A percentile compares a stretch with the other conserved stretches of the same genome.
Evolutionary conservation across 1,140 invertebrate species (phyloP).

Genomic region (Drosophila mauritiana): DNA sequence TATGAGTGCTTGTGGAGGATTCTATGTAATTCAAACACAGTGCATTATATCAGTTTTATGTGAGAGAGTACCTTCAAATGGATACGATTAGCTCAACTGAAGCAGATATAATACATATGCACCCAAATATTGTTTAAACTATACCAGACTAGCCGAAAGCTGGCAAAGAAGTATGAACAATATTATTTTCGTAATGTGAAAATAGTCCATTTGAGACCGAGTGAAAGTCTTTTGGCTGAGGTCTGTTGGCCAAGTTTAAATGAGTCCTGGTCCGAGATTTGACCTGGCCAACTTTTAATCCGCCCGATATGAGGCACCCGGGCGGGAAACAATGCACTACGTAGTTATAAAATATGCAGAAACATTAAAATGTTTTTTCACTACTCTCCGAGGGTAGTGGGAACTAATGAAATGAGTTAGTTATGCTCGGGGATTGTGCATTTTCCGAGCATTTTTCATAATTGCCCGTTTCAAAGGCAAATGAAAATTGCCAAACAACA

Average conservation of each 20-base stretch:
- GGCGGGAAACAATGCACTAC: constrained; percentile 7
- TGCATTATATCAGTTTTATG: constrained; percentile 10
- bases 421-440: constrained; percentile 64
- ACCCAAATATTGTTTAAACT: too few species aligned
- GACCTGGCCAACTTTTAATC: constrained; percentile 50
- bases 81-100: not conserved
- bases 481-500: constrained; percentile 38
- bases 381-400: constrained; percentile 28
- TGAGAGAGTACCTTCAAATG: not conserved
- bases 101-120: too few species aligned
- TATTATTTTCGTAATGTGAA: constrained; percentile 1
- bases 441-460: constrained; percentile 50
- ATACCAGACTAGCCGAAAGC: not conserved
- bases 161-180: constrained; percentile 7
- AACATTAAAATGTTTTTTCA: constrained; percentile 78
- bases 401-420: constrained; percentile 80
- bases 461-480: constrained; percentile 64
- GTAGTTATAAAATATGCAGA: constrained; percentile 63
- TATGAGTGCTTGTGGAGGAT: not conserved
- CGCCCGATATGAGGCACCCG: constrained; percentile 48
- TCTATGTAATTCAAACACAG: constrained; percentile 5
- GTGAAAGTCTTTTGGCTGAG: constrained; percentile 47
- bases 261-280: constrained; percentile 53
- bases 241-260: constrained; percentile 61
- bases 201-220: constrained; percentile 2